Evolutionary conservation across 2,797 vertebrate species (phyloP).

Genomic region (Sebastes matsubarae): DNA sequence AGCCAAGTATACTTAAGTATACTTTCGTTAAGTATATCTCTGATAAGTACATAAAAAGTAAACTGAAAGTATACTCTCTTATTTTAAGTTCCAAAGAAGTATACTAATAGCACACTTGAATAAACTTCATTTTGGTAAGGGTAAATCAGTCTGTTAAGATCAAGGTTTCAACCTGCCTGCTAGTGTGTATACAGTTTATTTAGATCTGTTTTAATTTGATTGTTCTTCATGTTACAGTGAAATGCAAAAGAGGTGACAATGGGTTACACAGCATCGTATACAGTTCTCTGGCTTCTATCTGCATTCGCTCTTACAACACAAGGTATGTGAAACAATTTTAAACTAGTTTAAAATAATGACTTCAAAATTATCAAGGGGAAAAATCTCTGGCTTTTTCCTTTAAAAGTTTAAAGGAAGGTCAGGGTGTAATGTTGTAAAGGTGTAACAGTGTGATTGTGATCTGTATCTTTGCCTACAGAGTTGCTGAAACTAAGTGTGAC

Average conservation of each 20-base stretch:
- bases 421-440: background rate
- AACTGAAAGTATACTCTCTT: too few relatives aligned
- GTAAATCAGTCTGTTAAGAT: background rate
- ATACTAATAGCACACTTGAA: too few relatives aligned
- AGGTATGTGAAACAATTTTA: conserved; percentile 47
- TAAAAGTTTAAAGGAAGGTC: background rate
- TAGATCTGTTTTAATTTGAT: background rate
- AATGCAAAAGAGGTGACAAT: conserved; percentile 41
- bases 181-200: background rate
- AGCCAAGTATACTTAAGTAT: too few relatives aligned
- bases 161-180: background rate
- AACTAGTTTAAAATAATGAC: background rate
- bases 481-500: conserved; percentile 27
- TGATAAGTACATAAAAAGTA: too few relatives aligned
- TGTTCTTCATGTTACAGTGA: conserved; percentile 6
- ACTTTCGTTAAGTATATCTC: too few relatives aligned
- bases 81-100: too few relatives aligned
- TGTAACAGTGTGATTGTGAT: background rate
- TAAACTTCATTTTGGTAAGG: too few relatives aligned
- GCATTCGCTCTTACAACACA: conserved; percentile 32
- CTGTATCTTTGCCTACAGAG: conserved; percentile 38
- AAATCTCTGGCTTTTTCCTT: background rate
- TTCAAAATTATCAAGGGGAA: background rate
- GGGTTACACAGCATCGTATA: conserved; percentile 2
- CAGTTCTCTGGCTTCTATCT: conserved; percentile 42